These are phyloP conservation scores for Holacanthella duospinosa DNA, from an alignment of 2,888 invertebrate genomes.

Conservation along the genomic window DNA sequence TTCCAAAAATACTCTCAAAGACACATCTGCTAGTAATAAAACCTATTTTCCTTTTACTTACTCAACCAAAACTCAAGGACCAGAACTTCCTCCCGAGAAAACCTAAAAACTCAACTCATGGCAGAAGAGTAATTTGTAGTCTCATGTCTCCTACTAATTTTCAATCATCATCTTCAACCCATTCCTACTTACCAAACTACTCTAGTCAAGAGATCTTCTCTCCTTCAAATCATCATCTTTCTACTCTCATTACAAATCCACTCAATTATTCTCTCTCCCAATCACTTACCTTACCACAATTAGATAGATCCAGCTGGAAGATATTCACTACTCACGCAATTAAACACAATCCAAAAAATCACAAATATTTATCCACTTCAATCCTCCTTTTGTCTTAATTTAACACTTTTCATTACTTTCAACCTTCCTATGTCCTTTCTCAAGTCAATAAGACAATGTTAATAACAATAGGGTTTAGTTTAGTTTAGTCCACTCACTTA, in stretches of 20 bases:
- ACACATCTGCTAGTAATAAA: conserved; percentile 32
- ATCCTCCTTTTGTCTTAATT: no score
- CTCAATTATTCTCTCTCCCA: no score
- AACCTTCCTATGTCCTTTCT: no score
- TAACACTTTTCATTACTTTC: no score
- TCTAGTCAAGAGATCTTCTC: neutral
- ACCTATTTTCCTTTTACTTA: conserved; percentile 12
- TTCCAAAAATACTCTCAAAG: conserved; percentile 35
- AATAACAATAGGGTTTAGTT: no score
- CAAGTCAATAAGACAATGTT: no score
- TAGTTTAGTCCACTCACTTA: no score
- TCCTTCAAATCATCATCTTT: neutral
- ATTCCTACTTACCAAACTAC: neutral
- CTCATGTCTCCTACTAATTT: neutral
- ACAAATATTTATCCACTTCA: no score
- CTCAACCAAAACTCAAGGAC: neutral
- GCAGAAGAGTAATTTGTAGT: neutral
- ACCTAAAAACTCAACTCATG: neutral
- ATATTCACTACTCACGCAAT: no score
- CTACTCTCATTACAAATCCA: neutral
- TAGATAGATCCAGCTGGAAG: no score
- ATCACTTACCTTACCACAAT: no score
- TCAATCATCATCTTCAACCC: neutral
- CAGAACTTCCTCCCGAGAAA: neutral
- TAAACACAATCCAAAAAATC: no score